These are phyloP conservation scores for Mungos mungo DNA, from an alignment of 2,113 vertebrate species.

Conservation along the genomic window DNA sequence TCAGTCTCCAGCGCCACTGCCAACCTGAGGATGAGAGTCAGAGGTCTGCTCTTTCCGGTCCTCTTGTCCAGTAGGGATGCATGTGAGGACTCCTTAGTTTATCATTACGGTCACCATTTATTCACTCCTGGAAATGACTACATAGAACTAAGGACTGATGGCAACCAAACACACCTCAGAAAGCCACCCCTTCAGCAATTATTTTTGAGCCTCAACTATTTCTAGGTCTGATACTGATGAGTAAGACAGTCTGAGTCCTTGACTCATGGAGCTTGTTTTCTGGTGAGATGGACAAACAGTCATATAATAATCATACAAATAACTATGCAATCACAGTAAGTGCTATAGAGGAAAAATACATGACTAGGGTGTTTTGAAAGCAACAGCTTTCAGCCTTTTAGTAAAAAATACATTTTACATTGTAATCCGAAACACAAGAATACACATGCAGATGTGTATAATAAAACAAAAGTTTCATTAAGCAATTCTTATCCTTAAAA, in stretches of 20 bases:
- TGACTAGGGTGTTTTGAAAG: constrained; percentile 28
- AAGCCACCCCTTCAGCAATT: neutral
- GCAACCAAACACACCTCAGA: neutral
- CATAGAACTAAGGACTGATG: neutral
- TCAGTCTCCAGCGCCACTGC: neutral
- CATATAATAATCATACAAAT: neutral
- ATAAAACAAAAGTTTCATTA: constrained; percentile 26
- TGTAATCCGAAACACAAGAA: neutral
- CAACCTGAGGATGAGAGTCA: neutral
- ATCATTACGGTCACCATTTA: neutral
- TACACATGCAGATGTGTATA: neutral
- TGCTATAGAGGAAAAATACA: neutral
- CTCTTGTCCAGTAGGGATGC: neutral
- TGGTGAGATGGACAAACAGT: neutral
- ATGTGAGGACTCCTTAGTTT: neutral
- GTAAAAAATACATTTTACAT: constrained; percentile 35
- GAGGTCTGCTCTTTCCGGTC: neutral
- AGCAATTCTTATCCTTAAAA: neutral
- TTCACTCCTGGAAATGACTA: neutral
- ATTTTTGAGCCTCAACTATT: neutral
- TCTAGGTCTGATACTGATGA: neutral
- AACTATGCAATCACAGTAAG: neutral
- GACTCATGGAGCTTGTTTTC: neutral
- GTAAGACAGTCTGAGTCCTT: neutral
- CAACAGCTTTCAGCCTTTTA: constrained; percentile 6